These are phyloP conservation scores for Prostheceraeus crozeri DNA, from an alignment of 2,888 invertebrate species.

Conservation along the genomic window DNA sequence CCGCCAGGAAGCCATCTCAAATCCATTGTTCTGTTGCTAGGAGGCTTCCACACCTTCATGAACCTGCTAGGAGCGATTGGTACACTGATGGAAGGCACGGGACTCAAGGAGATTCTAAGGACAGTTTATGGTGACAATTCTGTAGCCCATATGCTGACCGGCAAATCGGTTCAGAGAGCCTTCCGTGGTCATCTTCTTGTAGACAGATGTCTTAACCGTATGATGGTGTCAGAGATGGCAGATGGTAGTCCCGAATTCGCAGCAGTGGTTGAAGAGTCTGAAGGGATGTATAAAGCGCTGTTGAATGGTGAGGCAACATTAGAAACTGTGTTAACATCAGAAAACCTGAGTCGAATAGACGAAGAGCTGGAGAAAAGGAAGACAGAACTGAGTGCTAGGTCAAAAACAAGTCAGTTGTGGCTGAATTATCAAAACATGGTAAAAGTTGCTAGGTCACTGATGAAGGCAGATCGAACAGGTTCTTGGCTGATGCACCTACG, in stretches of 20 bases:
- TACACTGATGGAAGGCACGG: conserved; percentile 30
- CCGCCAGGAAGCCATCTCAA: conserved; percentile 32
- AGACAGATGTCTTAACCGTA: conserved; percentile 34
- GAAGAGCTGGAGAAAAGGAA: conserved; percentile 27
- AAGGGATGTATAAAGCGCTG: conserved; percentile 33
- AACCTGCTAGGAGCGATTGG: conserved; percentile 35
- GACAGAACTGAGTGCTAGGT: conserved; percentile 28
- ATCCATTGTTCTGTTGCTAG: conserved; percentile 13
- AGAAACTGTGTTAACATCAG: conserved; percentile 29
- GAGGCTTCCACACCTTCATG: conserved; percentile 36
- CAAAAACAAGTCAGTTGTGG: conserved; percentile 38
- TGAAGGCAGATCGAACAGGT: conserved; percentile 39
- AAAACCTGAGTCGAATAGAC: not conserved
- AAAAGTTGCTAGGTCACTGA: conserved; percentile 32
- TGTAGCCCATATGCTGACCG: conserved; percentile 32
- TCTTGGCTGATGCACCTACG: conserved; percentile 28
- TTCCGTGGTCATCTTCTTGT: conserved; percentile 38
- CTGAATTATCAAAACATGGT: conserved; percentile 38
- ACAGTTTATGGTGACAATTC: conserved; percentile 33
- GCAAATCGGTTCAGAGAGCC: conserved; percentile 34
- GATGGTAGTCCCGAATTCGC: conserved; percentile 31
- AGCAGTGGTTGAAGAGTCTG: conserved; percentile 11
- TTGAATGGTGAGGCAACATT: conserved; percentile 17
- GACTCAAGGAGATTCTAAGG: conserved; percentile 21
- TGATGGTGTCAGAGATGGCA: conserved; percentile 32